Base-by-base conservation (phyloP, 2,797 vertebrate species). In the Galaxias olidus region DNA sequence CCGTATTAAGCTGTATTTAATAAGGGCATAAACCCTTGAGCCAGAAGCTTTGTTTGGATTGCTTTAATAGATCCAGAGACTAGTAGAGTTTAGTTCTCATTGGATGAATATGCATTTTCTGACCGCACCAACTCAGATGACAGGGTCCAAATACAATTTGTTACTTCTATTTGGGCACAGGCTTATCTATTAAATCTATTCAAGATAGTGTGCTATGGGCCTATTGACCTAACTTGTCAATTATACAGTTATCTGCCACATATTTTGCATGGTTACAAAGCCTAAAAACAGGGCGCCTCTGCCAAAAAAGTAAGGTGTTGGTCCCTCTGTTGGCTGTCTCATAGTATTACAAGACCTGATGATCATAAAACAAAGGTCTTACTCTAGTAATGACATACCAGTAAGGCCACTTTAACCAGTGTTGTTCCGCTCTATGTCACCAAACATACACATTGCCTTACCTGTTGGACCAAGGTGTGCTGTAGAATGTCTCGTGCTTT, bases 401-500 rank as follows among this genome's bases (percentile, higher is more conserved):
- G 40, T 56, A 41, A 40, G 8, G 20, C 54, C 40, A 56, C 20
- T 1, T 5, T 30, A 30, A 3, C 6, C 30, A 6, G 3, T 30
- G 6, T 30, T 40, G 4, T 40, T 13, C 14, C 1, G 40, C 7
- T 1, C 12, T 55, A 4, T 14, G 9, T 30, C 1, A 0, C 0
- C 14, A 20, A 9, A n/a, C 8, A 52, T 19, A 17, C 20, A 14
- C 51, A 19, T 46, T 2, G 13, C 15, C 81, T 87, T 40, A 92
- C 90, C 90, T 84, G 61, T n/a, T 6, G 4, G 70, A 41, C 81
- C 82, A 71, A 4, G 59, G 54, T 1, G 47, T 12, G 43, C 17
- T 52, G 70, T 78, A 64, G 8, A 77, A 66, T 10, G 17, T 53
- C 48, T 92, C 75, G 12, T 93, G 92, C 12, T 64, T 79, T 55